A percentile compares a stretch with the other conserved stretches of the same genome.
Evolutionary conservation across 2,888 invertebrate species (phyloP).

Genomic region (Clitarchus hookeri): DNA sequence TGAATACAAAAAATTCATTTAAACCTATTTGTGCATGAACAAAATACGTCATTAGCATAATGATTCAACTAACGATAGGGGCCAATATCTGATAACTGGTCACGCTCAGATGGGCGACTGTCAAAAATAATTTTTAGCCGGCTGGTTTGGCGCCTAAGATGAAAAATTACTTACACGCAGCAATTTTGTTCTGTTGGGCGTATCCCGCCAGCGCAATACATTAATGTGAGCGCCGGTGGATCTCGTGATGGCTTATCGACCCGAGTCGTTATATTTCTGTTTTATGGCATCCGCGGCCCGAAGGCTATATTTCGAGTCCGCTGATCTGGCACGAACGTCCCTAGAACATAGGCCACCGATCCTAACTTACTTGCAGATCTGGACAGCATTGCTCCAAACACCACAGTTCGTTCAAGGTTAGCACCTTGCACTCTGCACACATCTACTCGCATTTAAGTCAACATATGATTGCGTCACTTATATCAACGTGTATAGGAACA

Average conservation of each 20-base stretch:
- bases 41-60: no score
- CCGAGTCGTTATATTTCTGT: constrained; percentile 2
- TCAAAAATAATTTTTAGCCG: background rate
- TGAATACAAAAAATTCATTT: no score
- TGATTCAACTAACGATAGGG: no score
- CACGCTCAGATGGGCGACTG: background rate
- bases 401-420: no score
- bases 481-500: no score
- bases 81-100: background rate
- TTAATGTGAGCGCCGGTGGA: background rate
- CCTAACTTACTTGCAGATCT: no score
- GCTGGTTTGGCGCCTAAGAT: background rate
- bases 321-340: background rate
- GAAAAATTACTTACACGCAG: background rate
- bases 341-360: no score
- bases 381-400: no score
- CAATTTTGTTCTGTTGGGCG: background rate
- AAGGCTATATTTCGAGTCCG: background rate
- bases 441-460: no score
- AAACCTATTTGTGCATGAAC: no score
- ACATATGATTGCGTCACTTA: no score
- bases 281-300: background rate
- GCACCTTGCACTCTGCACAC: no score
- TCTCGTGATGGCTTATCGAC: background rate
- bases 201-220: background rate